phyloP scores from a whole-genome alignment of 1,140 invertebrate species.

The Forficula auricularia region DNA sequence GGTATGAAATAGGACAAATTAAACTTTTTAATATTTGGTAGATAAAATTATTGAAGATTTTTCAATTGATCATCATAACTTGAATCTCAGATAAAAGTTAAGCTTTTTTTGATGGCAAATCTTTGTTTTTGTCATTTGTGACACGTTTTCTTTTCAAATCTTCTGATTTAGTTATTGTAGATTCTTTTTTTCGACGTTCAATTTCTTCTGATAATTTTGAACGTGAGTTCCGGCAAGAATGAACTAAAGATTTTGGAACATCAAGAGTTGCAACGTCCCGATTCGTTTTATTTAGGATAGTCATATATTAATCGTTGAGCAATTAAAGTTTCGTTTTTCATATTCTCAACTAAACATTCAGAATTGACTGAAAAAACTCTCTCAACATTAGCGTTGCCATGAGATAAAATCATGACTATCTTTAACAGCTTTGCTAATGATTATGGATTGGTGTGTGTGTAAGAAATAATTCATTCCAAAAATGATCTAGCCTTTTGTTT shows the following conservation, averaged over 20 bases:
- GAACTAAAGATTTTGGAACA: constrained; percentile 8
- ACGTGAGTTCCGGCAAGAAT: constrained; percentile 5
- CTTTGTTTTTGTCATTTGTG: too few species aligned
- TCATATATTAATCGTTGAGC: constrained; percentile 14
- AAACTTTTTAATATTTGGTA: too few species aligned
- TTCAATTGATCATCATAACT: too few species aligned
- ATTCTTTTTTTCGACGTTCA: constrained; percentile 1
- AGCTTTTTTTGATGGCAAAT: too few species aligned
- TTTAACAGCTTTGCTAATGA: constrained; percentile 3
- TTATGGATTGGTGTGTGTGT: constrained; percentile 1
- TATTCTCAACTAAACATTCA: constrained; percentile 15
- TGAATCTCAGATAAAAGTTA: too few species aligned
- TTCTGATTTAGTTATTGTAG: background rate
- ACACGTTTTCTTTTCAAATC: too few species aligned
- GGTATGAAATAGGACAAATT: too few species aligned
- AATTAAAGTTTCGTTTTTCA: constrained; percentile 12
- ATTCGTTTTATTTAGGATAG: constrained; percentile 1
- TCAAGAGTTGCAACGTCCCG: constrained; percentile 6
- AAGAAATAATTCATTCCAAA: constrained; percentile 10
- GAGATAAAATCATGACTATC: constrained; percentile 7
- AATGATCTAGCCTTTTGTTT: constrained; percentile 10
- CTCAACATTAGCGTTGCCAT: constrained; percentile 15
- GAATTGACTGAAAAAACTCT: constrained; percentile 16
- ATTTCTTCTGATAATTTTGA: constrained; percentile 8
- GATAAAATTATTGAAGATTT: too few species aligned